A percentile compares a stretch with the other conserved stretches of the same genome.
Evolutionary conservation across 2,888 invertebrate species (phyloP).

Genomic region (Cryptocephalus primarius): DNA sequence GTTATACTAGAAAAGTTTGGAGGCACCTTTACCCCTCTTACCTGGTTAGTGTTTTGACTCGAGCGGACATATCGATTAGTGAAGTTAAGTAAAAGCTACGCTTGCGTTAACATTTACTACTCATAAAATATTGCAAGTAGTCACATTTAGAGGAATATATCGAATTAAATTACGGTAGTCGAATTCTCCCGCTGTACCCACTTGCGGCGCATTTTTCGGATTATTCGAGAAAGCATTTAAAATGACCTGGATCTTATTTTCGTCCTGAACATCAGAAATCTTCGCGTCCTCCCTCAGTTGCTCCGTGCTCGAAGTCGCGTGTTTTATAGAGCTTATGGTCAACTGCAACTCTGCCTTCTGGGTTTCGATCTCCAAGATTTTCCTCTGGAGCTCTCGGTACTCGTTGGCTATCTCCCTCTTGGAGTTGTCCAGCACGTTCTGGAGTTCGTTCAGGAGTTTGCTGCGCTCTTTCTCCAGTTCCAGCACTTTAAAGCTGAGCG

Average conservation of each 20-base stretch:
- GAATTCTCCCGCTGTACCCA: too few species aligned
- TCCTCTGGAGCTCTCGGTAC: constrained; percentile 15
- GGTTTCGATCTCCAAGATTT: constrained; percentile 16
- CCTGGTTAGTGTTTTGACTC: too few species aligned
- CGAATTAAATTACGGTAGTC: too few species aligned
- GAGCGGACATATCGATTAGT: too few species aligned
- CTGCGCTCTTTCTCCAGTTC: constrained; percentile 18
- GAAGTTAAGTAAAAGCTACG: too few species aligned
- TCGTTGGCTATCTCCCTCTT: constrained; percentile 18
- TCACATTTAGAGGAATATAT: too few species aligned
- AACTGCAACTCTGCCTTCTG: constrained; percentile 11
- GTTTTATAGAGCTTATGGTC: neutral
- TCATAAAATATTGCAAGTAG: too few species aligned
- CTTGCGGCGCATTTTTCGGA: too few species aligned
- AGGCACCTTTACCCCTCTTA: too few species aligned
- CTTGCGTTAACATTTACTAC: too few species aligned
- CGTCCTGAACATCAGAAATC: constrained; percentile 1
- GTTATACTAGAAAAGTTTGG: too few species aligned
- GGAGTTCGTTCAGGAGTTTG: constrained; percentile 15
- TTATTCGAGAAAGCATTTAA: constrained; percentile 9
- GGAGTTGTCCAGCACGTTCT: constrained; percentile 16
- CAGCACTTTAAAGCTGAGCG: constrained; percentile 15
- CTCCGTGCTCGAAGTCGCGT: neutral
- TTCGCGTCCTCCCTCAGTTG: neutral
- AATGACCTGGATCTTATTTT: constrained; percentile 5